These are phyloP conservation scores for Nemoura dubitans DNA, from an alignment of 2,888 invertebrate genomes.

Conservation along the genomic window DNA sequence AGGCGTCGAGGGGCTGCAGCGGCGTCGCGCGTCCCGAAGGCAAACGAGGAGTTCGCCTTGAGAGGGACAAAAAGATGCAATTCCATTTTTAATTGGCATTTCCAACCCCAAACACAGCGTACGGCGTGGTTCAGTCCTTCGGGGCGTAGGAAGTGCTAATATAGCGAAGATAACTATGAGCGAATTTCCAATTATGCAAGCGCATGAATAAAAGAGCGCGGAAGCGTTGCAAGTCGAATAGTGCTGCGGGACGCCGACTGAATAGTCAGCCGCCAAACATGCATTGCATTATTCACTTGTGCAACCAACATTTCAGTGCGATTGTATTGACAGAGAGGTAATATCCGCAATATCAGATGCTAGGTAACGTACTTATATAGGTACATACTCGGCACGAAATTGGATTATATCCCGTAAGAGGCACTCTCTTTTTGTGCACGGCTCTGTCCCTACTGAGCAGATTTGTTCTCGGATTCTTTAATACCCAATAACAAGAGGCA, in stretches of 20 bases:
- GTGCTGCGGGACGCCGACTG: not conserved
- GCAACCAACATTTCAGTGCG: not conserved
- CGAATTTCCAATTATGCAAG: slow-evolving; percentile 2
- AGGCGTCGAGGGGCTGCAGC: not conserved
- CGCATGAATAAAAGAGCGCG: not conserved
- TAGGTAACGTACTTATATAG: too few relatives aligned
- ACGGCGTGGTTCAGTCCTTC: not conserved
- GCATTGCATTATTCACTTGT: not conserved
- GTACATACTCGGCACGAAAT: too few relatives aligned
- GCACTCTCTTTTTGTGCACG: too few relatives aligned
- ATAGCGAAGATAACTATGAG: not conserved
- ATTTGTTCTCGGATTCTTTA: not conserved
- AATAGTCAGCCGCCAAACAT: not conserved
- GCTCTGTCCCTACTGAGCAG: not conserved
- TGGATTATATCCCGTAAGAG: too few relatives aligned
- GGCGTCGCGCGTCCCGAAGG: not conserved
- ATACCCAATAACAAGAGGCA: not conserved
- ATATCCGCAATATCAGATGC: too few relatives aligned
- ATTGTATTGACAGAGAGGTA: not conserved
- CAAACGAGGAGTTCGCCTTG: not conserved
- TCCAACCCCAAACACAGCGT: slow-evolving; percentile 1
- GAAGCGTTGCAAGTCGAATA: not conserved
- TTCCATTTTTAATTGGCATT: slow-evolving; percentile 26
- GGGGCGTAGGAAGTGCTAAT: not conserved
- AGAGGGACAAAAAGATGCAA: slow-evolving; percentile 31